These are phyloP conservation scores for Poeciliopsis turneri DNA, from an alignment of 2,797 vertebrate genomes.

Conservation along the genomic window DNA sequence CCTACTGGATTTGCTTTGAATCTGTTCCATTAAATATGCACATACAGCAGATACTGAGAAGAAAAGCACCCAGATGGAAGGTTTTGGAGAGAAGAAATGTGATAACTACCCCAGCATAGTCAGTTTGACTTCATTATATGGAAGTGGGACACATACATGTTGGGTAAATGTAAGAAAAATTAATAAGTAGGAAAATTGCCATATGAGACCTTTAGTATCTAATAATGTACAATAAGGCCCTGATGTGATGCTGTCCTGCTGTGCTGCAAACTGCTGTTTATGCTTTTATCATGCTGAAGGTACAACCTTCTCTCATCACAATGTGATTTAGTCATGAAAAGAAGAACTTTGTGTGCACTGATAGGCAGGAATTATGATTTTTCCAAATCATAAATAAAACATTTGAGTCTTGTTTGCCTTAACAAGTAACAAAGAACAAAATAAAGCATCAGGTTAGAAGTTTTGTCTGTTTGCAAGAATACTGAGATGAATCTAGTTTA, in stretches of 20 bases:
- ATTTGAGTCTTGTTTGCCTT: neutral
- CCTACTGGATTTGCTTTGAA: neutral
- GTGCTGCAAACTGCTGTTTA: neutral
- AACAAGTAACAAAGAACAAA: neutral
- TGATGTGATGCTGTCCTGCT: neutral
- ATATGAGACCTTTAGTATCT: neutral
- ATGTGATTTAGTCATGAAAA: neutral
- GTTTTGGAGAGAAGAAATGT: neutral
- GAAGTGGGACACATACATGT: neutral
- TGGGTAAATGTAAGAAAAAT: constrained; percentile 5
- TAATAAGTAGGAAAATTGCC: neutral
- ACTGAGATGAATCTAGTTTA: neutral
- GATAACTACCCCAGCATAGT: neutral
- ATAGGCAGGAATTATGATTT: neutral
- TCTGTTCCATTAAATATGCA: constrained; percentile 1
- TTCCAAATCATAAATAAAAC: neutral
- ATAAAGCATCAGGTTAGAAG: neutral
- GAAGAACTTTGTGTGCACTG: neutral
- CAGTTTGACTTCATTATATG: constrained; percentile 11
- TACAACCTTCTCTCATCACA: neutral
- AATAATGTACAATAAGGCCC: neutral
- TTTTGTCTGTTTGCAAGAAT: neutral
- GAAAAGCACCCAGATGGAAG: constrained; percentile 2
- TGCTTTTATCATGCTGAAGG: constrained; percentile 3
- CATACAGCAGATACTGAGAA: neutral